Conservation (phyloP, 2,888 invertebrate species). For the Antheraea assamensis region DNA sequence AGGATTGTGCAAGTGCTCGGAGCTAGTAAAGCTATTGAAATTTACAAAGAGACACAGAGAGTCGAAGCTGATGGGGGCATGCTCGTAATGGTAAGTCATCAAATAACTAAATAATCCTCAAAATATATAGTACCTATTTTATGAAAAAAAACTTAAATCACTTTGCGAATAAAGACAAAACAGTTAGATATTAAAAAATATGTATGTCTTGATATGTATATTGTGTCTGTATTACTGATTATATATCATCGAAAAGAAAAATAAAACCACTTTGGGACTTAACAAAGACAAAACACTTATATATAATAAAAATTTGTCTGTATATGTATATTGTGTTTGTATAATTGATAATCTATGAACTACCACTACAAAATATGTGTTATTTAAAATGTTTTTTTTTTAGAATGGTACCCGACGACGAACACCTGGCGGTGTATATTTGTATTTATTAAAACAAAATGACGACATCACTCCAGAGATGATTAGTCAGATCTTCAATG, state of each 20-base stretch:
- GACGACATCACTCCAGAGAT: conserved; percentile 85
- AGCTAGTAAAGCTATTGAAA: conserved; percentile 86
- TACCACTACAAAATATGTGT: not conserved
- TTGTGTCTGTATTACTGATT: too few species aligned
- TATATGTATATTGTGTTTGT: too few species aligned
- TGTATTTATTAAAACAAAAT: conserved; percentile 90
- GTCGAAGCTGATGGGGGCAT: conserved; percentile 94
- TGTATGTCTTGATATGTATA: too few species aligned
- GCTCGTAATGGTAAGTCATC: conserved; percentile 86
- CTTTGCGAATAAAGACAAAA: too few species aligned
- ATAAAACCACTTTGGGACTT: too few species aligned
- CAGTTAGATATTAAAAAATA: too few species aligned
- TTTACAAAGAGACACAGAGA: conserved; percentile 90
- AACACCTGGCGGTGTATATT: conserved; percentile 93
- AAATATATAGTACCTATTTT: not conserved
- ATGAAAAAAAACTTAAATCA: not conserved
- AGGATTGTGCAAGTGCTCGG: conserved; percentile 88
- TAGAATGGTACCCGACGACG: conserved; percentile 90
- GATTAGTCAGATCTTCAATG: conserved; percentile 85
- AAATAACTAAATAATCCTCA: not conserved
- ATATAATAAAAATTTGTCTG: too few species aligned
- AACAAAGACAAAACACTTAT: too few species aligned
- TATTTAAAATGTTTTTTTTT: conserved; percentile 9
- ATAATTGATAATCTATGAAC: not conserved
- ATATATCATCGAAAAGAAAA: too few species aligned